These are phyloP conservation scores for Melitaea cinxia DNA, from an alignment of 1,140 invertebrate genomes.

Conservation along the genomic window DNA sequence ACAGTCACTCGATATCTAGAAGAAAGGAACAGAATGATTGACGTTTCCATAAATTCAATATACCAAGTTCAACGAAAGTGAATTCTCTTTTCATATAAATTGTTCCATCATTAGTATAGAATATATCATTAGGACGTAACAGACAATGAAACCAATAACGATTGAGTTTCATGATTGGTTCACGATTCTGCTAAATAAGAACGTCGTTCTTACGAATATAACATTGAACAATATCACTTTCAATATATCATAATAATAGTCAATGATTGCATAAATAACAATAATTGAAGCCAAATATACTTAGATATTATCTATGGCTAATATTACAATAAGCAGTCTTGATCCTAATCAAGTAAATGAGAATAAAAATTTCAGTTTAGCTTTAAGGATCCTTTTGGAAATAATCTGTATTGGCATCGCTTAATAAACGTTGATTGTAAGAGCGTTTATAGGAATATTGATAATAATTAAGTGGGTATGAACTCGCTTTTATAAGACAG, in stretches of 20 bases:
- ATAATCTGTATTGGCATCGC: background rate
- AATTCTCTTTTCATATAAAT: constrained; percentile 3
- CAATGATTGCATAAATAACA: constrained; percentile 8
- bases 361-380: background rate
- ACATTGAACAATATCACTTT: background rate
- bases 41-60: background rate
- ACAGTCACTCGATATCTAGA: background rate
- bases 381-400: background rate
- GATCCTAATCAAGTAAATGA: background rate
- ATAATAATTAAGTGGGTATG: background rate
- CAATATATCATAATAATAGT: background rate
- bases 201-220: background rate
- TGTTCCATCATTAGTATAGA: background rate
- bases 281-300: background rate
- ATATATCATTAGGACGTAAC: background rate
- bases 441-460: background rate
- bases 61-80: background rate
- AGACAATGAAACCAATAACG: constrained; percentile 4
- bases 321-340: background rate
- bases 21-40: background rate
- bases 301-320: background rate
- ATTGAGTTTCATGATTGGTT: background rate
- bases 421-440: background rate
- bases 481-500: background rate
- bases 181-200: background rate